Conservation (phyloP, 92 coral and sea anemone species). For the Parazoanthus atlanticus region DNA sequence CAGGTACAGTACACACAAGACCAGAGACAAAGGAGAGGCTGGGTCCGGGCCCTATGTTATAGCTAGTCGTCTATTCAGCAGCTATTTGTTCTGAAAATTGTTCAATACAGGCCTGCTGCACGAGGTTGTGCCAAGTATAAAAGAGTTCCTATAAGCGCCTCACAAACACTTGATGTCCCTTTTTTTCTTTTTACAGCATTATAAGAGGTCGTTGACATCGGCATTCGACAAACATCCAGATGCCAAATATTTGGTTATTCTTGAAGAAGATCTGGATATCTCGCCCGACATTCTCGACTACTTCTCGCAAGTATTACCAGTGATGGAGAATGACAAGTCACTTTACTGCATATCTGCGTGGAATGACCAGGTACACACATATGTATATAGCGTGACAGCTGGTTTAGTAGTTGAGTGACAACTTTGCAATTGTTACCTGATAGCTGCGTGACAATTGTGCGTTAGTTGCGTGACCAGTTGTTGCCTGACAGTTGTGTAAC, state of each 20-base stretch:
- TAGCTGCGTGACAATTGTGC: not conserved
- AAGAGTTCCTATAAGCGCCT: no score
- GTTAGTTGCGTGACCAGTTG: not conserved
- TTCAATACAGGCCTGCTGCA: no score
- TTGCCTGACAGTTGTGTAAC: no score
- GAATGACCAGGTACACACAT: slow-evolving; percentile 56
- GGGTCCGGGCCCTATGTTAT: no score
- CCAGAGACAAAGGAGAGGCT: no score
- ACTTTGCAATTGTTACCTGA: no score
- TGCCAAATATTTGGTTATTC: slow-evolving; percentile 50
- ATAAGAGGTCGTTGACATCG: slow-evolving; percentile 56
- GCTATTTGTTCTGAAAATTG: no score
- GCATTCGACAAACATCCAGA: slow-evolving; percentile 50
- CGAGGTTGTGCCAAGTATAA: no score
- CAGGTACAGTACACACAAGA: no score
- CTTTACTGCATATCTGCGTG: slow-evolving; percentile 66
- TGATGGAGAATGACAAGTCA: slow-evolving; percentile 59
- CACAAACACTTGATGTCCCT: not conserved
- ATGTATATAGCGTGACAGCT: not conserved
- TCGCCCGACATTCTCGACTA: slow-evolving; percentile 63
- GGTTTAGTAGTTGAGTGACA: no score
- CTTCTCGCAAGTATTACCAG: slow-evolving; percentile 61
- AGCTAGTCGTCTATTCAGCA: no score
- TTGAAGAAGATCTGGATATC: slow-evolving; percentile 61
- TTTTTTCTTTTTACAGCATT: slow-evolving; percentile 40